Evolutionary conservation across 2,113 vertebrate genomes (phyloP).

Genomic region (Gavia stellata): DNA sequence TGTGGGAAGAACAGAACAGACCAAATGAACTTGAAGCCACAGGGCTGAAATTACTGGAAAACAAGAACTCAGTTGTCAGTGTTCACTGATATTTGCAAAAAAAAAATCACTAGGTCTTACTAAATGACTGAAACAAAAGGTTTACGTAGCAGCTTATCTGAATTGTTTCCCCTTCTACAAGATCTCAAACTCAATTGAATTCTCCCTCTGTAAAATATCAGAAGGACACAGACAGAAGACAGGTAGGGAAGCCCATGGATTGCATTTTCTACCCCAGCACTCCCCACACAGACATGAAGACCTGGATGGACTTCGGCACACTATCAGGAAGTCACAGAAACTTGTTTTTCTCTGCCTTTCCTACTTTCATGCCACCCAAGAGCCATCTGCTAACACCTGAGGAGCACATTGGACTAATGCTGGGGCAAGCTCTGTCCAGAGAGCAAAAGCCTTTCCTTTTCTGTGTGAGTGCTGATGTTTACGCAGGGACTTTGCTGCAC

Average conservation of each 20-base stretch:
- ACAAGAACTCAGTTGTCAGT: neutral
- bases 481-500: neutral
- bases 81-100: neutral
- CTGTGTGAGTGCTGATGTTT: neutral
- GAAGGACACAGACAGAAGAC: neutral
- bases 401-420: neutral
- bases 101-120: neutral
- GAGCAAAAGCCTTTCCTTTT: neutral
- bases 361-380: neutral
- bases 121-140: neutral
- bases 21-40: neutral
- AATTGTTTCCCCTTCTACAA: neutral
- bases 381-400: neutral
- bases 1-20: neutral
- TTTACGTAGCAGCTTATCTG: neutral
- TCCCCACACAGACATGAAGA: neutral
- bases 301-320: neutral
- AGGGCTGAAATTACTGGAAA: neutral
- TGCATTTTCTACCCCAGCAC: neutral
- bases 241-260: neutral
- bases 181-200: neutral
- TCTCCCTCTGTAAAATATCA: neutral
- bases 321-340: neutral
- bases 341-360: neutral
- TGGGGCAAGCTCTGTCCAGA: neutral